phyloP scores from a whole-genome alignment of 2,113 vertebrate species.

The Elgaria multicarinata region DNA sequence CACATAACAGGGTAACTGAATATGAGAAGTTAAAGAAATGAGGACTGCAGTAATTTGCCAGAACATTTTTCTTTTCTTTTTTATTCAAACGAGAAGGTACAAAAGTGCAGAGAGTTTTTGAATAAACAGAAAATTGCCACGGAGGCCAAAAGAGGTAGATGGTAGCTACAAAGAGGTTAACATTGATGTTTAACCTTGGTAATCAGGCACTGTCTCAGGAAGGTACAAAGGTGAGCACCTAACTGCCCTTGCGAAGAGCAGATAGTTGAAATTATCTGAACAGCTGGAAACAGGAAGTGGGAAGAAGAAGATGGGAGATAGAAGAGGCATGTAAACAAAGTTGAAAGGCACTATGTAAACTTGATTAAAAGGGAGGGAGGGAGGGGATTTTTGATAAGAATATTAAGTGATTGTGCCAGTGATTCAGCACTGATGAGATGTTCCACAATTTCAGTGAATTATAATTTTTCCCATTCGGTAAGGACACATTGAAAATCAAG shows the following conservation, averaged over 20 bases:
- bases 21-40: not conserved
- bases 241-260: constrained; percentile 12
- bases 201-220: constrained; percentile 58
- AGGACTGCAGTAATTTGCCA: not conserved
- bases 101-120: constrained; percentile 31
- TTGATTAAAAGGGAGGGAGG: constrained; percentile 16
- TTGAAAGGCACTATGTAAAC: constrained; percentile 21
- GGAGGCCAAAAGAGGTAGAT: constrained; percentile 32
- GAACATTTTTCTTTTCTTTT: not conserved
- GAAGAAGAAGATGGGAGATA: constrained; percentile 30
- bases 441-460: constrained; percentile 53
- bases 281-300: constrained; percentile 58
- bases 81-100: not conserved
- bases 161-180: constrained; percentile 40
- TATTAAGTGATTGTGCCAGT: constrained; percentile 7
- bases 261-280: constrained; percentile 39
- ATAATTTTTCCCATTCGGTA: constrained; percentile 42
- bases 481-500: constrained; percentile 10
- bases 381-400: constrained; percentile 30
- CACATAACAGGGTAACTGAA: not conserved
- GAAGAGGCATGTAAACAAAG: constrained; percentile 31
- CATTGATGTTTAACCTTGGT: constrained; percentile 50
- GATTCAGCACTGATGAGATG: constrained; percentile 35
- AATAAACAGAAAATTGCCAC: constrained; percentile 53
- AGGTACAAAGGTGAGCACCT: constrained; percentile 32